Percentiles rank a stretch among this genome's conserved stretches.
Evolutionary conservation across 2,113 vertebrate genomes (phyloP).

Genomic region (Aspidoscelis tigris): DNA sequence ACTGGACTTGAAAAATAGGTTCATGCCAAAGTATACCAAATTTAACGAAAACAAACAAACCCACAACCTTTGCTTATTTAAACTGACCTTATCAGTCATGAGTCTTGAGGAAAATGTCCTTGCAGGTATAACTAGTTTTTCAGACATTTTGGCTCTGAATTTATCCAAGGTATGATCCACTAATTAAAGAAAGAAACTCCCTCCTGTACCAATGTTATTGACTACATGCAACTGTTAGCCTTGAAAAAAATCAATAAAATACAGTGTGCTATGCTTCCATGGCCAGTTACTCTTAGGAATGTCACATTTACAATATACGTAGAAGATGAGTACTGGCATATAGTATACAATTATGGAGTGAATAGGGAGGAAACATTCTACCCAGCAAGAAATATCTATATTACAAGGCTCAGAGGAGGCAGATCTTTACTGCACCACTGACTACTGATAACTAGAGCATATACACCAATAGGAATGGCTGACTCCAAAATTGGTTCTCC

Average conservation of each 20-base stretch:
- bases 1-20: rapidly evolving
- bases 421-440: neutral
- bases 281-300: neutral
- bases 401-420: neutral
- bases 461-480: neutral
- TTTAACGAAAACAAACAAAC: neutral
- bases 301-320: neutral
- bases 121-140: neutral
- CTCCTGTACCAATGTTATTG: neutral
- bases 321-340: neutral
- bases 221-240: neutral
- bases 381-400: neutral
- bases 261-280: neutral
- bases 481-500: neutral
- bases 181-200: constrained; percentile 9
- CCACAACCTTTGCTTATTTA: neutral
- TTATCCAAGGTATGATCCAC: neutral
- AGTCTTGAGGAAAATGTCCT: neutral
- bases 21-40: neutral
- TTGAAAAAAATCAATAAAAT: neutral
- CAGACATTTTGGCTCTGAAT: neutral
- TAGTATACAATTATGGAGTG: neutral
- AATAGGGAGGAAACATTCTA: neutral
- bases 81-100: neutral
- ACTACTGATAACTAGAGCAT: too few species aligned